Conservation (phyloP, 2,797 vertebrate genomes). For the Anguilla anguilla region DNA sequence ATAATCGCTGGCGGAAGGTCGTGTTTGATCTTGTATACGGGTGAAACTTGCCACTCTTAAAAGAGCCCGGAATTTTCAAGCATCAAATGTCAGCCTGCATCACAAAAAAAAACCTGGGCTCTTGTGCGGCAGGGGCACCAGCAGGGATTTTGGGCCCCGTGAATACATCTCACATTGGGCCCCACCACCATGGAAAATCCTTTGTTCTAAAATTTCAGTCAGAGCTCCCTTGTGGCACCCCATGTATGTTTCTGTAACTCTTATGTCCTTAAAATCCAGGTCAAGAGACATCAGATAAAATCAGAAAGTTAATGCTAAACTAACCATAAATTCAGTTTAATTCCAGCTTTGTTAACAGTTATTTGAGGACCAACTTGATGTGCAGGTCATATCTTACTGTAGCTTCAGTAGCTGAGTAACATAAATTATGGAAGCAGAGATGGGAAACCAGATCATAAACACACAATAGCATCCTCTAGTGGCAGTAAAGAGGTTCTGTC, state of each 20-base stretch:
- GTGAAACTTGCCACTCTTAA: not conserved
- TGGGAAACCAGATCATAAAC: not conserved
- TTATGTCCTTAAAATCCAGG: not conserved
- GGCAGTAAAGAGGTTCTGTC: slow-evolving; percentile 39
- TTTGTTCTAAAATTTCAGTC: not conserved
- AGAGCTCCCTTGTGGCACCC: too few species aligned
- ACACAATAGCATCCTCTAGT: slow-evolving; percentile 52
- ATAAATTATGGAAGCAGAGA: not conserved
- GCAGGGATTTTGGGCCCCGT: not conserved
- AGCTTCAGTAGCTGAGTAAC: not conserved
- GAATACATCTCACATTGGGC: not conserved
- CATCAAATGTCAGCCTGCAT: not conserved
- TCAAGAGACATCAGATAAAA: not conserved
- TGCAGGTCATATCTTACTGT: not conserved
- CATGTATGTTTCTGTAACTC: not conserved
- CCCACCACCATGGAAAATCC: not conserved
- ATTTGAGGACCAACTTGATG: too few species aligned
- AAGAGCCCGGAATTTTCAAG: not conserved
- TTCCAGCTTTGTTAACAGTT: not conserved
- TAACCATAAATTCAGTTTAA: not conserved
- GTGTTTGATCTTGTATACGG: not conserved
- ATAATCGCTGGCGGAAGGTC: slow-evolving; percentile 22
- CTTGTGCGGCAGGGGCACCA: not conserved
- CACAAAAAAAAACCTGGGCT: not conserved
- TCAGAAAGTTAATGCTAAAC: not conserved